Base-by-base conservation (phyloP, 2,113 vertebrate genomes). In the Narcine bancroftii region DNA sequence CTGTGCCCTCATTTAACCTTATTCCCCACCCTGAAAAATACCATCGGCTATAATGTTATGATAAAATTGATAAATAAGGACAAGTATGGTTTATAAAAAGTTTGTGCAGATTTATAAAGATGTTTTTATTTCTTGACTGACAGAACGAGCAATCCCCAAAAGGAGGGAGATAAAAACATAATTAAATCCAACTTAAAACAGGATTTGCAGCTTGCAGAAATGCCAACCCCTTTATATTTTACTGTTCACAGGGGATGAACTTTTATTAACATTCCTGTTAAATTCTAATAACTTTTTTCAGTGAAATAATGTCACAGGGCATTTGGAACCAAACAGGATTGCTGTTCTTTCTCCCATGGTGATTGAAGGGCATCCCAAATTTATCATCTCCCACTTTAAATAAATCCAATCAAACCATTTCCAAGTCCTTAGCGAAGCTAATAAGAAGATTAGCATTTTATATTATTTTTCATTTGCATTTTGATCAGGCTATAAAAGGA, bases 211-310 rank as follows among this genome's bases (percentile, higher is more conserved):
- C 33, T 87, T 36, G 81, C 15, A 63, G 81, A 87, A 87, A 87
- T 87, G 53, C n/a, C 81, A 87, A 87, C 60, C 53, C 81, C 17
- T n/a, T 87, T 87, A 87, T 53, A 87, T 87, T 87, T 87, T 36
- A 87, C 53, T 3, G 81, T 60, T 87, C 81, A 87, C 53, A 36
- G 21, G 81, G 81, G 81, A 87, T 87, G n/a, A 53, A 36, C 17
- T 60, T 87, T 87, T 87, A 87, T 87, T 87, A 87, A 87, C 66
- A 91, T 66, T n/a, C n/a, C 19, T 66, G 60, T 91, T 66, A 91
- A 60, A 66, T 11, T 45, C 87, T 91, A 91, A 91, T 91, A 91
- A 6, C 17, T 91, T 69, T n/a, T 91, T 66, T 69, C 26, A 66
- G 42, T 17, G 63, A 33, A 91, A 19, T 91, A 69, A 33, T 47